Evolutionary conservation across 2,888 invertebrate genomes (phyloP).

Genomic region (Hirudinaria manillensis): DNA sequence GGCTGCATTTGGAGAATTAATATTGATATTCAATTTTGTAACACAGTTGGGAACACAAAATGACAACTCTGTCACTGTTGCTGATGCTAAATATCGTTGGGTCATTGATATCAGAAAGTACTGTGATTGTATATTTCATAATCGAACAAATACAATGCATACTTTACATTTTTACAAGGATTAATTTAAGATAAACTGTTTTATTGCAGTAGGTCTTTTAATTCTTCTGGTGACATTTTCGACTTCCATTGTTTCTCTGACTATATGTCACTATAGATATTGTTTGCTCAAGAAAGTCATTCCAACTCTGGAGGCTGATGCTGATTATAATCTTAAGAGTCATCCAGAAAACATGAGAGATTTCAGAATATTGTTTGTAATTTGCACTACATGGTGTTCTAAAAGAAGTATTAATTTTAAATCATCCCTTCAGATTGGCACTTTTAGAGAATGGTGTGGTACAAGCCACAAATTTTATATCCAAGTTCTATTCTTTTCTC

Average conservation of each 20-base stretch:
- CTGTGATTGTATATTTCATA: background rate
- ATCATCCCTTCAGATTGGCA: slow-evolving; percentile 12
- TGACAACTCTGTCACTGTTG: background rate
- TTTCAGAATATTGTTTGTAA: slow-evolving; percentile 19
- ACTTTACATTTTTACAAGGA: background rate
- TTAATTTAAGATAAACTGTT: background rate
- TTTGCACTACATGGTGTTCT: too few relatives aligned
- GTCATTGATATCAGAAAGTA: slow-evolving; percentile 19
- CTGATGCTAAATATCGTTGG: slow-evolving; percentile 7
- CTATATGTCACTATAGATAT: slow-evolving; percentile 8
- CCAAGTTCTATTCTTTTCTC: slow-evolving; percentile 33
- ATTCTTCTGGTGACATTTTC: background rate
- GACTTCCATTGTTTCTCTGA: slow-evolving; percentile 1
- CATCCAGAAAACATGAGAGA: slow-evolving; percentile 27
- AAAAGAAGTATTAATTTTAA: background rate
- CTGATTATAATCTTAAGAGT: slow-evolving; percentile 7
- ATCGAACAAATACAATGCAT: background rate
- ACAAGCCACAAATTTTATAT: slow-evolving; percentile 12
- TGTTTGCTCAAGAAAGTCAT: slow-evolving; percentile 11
- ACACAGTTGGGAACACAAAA: slow-evolving; percentile 17
- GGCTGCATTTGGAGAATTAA: background rate
- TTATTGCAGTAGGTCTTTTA: slow-evolving; percentile 4
- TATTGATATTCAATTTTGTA: background rate
- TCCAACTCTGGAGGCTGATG: slow-evolving; percentile 23
- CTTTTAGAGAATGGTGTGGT: slow-evolving; percentile 25